These are phyloP conservation scores for Chironomus tentans DNA, from an alignment of 2,888 invertebrate genomes.

Conservation along the genomic window DNA sequence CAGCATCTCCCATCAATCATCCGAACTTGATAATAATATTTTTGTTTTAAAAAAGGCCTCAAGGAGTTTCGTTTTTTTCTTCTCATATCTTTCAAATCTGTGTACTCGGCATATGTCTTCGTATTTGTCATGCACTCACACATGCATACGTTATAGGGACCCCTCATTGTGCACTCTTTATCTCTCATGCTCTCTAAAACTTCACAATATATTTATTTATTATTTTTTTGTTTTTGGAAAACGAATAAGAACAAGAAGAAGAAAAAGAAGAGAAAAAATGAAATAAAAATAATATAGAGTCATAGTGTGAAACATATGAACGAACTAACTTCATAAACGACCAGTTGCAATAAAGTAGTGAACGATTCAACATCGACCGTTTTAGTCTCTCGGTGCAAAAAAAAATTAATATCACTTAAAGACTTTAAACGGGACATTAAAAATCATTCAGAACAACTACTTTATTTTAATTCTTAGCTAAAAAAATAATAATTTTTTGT, in stretches of 20 bases:
- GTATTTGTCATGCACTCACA: too few relatives aligned
- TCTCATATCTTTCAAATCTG: too few relatives aligned
- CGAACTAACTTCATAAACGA: not conserved
- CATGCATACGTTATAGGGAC: not conserved
- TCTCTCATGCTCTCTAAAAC: conserved; percentile 1
- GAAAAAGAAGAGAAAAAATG: not conserved
- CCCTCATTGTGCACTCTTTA: not conserved
- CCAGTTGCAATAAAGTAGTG: conserved; percentile 25
- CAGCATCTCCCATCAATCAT: too few relatives aligned
- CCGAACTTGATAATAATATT: too few relatives aligned
- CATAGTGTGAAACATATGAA: not conserved
- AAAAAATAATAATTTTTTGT: not conserved
- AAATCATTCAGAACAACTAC: too few relatives aligned
- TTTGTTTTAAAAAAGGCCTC: too few relatives aligned
- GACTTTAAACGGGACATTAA: too few relatives aligned
- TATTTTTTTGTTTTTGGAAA: not conserved
- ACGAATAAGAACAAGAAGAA: not conserved
- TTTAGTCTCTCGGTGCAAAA: not conserved
- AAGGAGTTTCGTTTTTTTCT: too few relatives aligned
- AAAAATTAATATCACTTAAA: not conserved
- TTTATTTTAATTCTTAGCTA: too few relatives aligned
- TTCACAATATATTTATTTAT: not conserved
- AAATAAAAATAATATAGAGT: not conserved
- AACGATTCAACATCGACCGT: conserved; percentile 19
- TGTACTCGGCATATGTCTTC: too few relatives aligned